Conservation (phyloP, 2,888 invertebrate genomes). For the Achlya flavicornis region DNA sequence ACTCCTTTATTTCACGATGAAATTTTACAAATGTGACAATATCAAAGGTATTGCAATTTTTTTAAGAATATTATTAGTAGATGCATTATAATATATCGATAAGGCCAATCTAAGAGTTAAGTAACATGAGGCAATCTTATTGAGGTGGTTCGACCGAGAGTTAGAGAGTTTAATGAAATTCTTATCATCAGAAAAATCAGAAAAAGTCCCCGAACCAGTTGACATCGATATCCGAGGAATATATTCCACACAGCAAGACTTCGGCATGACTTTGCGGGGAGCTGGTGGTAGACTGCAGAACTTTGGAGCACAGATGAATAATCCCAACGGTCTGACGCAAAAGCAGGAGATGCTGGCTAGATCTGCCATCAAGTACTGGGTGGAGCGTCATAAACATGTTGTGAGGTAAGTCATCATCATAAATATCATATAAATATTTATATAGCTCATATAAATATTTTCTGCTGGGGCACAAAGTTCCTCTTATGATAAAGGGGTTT, state of each 20-base stretch:
- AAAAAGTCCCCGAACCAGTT: constrained; percentile 77
- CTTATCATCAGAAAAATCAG: constrained; percentile 62
- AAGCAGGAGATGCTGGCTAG: constrained; percentile 93
- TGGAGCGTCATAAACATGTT: constrained; percentile 94
- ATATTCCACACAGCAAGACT: constrained; percentile 90
- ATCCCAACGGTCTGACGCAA: constrained; percentile 91
- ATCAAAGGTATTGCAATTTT: no score
- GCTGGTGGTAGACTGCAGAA: constrained; percentile 87
- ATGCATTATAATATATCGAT: no score
- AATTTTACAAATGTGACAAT: no score
- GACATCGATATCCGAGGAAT: constrained; percentile 89
- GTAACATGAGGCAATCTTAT: no score
- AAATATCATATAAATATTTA: no score
- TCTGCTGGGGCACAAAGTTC: no score
- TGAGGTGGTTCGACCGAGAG: no score
- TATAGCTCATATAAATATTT: no score
- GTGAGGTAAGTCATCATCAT: constrained; percentile 85
- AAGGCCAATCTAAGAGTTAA: no score
- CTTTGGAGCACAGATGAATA: constrained; percentile 79
- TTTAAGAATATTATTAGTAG: no score
- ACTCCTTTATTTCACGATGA: no score
- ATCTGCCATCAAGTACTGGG: constrained; percentile 95
- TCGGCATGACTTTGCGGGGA: constrained; percentile 89
- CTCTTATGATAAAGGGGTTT: background rate
- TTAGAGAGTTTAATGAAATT: background rate